Evolutionary conservation across 1,140 invertebrate species (phyloP), one percentile per base, ranked within the genome.

Genomic region (Ceratosolen solmsi): DNA sequence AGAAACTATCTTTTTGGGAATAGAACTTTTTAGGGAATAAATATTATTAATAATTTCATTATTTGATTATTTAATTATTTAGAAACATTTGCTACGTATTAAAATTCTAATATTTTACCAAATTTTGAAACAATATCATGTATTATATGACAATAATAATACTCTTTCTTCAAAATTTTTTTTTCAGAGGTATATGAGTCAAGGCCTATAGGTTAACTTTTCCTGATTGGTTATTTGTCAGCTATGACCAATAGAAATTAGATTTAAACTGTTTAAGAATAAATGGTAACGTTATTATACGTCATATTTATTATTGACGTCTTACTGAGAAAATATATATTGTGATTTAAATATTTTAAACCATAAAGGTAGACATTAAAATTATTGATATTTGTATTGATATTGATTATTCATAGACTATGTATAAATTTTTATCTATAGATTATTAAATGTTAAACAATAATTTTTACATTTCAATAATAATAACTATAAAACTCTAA

Each of bases 101-200:
- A n/a, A 46, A 46, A 46, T 46, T 13, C 41, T 13, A 13, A 27
- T 30, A 13, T 46, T n/a, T 51, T 72, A 17, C 25, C 3, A 49
- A 51, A 27, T 72, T 72, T 27, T 13, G 13, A 13, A 0, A 20
- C n/a, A 25, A 72, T 27, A 49, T 51, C 30, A 25, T 41, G 2
- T 25, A 11, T 70, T 70, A 41, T 70, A 11, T 68, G 1, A 22
- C 36, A 8, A 46, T 41, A 2, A 41, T 70, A 22, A 70, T 41
- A 70, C n/a, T n/a, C n/a, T n/a, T n/a, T 41, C 20, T 41, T 46
- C 13, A 70, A 70, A 3, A 51, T 72, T 8, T 72, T 54, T 73
- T 54, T 73, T 73, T 49, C 49, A n/a, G 27, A 73, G 49, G 30
- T 73, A 41, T 56, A 5, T 72, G 1, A 73, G 49, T 49, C 30